Base-by-base conservation (phyloP, 2,888 invertebrate genomes). In the Drosophila eohydei region DNA sequence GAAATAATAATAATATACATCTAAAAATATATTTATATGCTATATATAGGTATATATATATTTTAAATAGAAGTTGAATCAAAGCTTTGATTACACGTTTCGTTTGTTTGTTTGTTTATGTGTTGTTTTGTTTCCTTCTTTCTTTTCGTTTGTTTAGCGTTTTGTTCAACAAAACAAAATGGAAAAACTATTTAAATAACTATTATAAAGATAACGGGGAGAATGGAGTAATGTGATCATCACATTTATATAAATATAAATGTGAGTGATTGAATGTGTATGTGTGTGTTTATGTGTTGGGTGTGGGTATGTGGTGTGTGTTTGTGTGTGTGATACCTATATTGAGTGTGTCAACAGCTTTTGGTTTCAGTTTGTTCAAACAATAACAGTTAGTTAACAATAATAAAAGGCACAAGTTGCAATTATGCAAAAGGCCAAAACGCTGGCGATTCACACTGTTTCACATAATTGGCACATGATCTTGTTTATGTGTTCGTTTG, bases 1-100 rank as follows among this genome's bases (percentile, higher is more conserved):
- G 86, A 79, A 80, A 86, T 83, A 89, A 90, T 89, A 90, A 90
- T 89, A 90, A 90, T 90, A 86, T 84, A 74, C 89, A 88, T 89
- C 88, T 85, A 85, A 85, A 85, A 85, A 85, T 84, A 84, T 88
- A 84, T 81, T 80, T 89, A 90, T 85, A 89, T 87, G 81, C 81
- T 89, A 84, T 87, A 83, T 81, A 88, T 89, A 81, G 62, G 71
- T 86, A 78, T 71, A 69, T 81, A 73, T 83, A 81, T 81, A 67
- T 80, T 78, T 83, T 84, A 88, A 88, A 83, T 85, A 83, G 86
- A 83, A 85, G 64, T 84, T 78, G 80, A 82, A 83, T 83, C 88
- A 83, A 83, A 84, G 85, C 88, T 88, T 88, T 84, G 85, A 79
- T 88, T 84, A 84, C 80, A 68, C 73, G 70, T 77, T 83, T 66